Base-by-base conservation (phyloP, 2,797 vertebrate species). In the Paramormyrops hopkinsi region DNA sequence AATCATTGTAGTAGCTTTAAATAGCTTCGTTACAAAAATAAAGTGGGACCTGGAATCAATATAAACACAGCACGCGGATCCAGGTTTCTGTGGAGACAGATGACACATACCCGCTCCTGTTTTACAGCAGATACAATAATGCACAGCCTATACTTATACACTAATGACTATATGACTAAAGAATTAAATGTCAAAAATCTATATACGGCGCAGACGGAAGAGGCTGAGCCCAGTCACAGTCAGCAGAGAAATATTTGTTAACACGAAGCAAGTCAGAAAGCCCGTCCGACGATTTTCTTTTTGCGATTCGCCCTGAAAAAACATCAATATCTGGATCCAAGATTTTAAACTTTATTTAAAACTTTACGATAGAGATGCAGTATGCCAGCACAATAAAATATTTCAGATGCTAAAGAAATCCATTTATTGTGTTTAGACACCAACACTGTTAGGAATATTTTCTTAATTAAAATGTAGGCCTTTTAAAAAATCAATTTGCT, bases 211-310 rank as follows among this genome's bases (percentile, higher is more conserved):
- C 62, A 41, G 86, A 93, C 90, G 48, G 62, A n/a, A 33, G 29
- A 92, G 91, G 91, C 93, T 90, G 92, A 86, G 90, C 90, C 91
- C 88, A 62, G 92, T 90, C 92, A 91, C 29, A 90, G 93, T 88
- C 73, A 91, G 91, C 92, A 93, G 92, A 91, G 89, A 92, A 93
- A 93, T 92, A 92, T 56, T 3, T 85, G 92, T 92, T 87, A 88
- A 88, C 92, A 88, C 65, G 79, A 90, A 89, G 90, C 91, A 90
- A 94, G 91, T 91, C 91, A 90, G 82, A 91, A 62, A 59, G 88
- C 56, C 56, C 56, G 91, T 92, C 88, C 88, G 89, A 89, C 86
- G 89, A 89, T 91, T 93, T 90, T 90, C 89, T 90, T 90, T 91
- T 85, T 92, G 88, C 83, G 76, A 89, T 14, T 44, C 90, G 48